phyloP scores from a whole-genome alignment of 1,140 invertebrate species.

The Whitmania pigra region DNA sequence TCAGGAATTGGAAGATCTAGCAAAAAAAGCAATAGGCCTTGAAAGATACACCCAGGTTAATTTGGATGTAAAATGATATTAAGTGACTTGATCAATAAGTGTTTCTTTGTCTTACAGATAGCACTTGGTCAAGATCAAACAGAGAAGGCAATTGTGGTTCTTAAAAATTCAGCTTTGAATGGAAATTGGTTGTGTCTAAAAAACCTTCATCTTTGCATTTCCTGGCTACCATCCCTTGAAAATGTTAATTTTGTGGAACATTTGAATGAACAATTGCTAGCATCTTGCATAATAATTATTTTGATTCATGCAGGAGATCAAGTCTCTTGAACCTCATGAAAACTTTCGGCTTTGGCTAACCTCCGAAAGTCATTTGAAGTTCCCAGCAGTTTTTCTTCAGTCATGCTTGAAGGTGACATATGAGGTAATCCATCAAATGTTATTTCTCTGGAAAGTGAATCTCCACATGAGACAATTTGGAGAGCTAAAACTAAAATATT shows the following conservation, averaged over 20 bases:
- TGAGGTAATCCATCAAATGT: constrained; percentile 49
- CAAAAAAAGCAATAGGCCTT: constrained; percentile 44
- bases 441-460: too few species aligned
- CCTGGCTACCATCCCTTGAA: constrained; percentile 62
- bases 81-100: not conserved
- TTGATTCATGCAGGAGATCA: constrained; percentile 46
- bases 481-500: too few species aligned
- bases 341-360: constrained; percentile 65
- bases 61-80: not conserved
- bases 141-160: constrained; percentile 48
- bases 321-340: constrained; percentile 48
- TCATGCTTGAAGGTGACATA: constrained; percentile 69
- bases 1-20: constrained; percentile 57
- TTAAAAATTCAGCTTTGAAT: constrained; percentile 47
- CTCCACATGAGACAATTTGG: too few species aligned
- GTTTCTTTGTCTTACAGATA: constrained; percentile 43
- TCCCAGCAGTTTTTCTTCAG: constrained; percentile 53
- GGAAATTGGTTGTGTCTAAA: constrained; percentile 69
- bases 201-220: constrained; percentile 72
- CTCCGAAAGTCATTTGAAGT: constrained; percentile 55
- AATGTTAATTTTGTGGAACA: constrained; percentile 42
- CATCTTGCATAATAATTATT: constrained; percentile 7
- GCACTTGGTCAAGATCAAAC: constrained; percentile 63
- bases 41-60: constrained; percentile 52
- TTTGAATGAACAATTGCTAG: not conserved